Percentiles rank a stretch among this genome's conserved stretches.
These are phyloP conservation scores for Platycercus adscitus DNA, from an alignment of 2,113 vertebrate genomes.

Conservation along the genomic window DNA sequence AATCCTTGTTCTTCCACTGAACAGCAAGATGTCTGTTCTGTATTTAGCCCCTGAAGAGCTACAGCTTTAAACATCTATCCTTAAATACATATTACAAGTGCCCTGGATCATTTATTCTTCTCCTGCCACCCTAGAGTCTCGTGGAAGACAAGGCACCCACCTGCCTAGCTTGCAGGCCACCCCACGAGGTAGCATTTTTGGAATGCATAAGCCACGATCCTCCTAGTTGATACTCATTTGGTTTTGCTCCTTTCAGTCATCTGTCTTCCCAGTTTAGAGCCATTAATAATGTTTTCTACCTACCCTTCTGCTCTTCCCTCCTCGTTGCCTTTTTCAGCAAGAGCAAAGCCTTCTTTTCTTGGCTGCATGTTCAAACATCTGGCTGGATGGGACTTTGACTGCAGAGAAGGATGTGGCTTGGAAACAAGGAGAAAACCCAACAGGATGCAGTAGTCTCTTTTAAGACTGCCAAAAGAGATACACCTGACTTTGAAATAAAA, in stretches of 20 bases:
- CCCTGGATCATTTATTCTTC: not conserved
- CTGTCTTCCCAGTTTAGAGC: not conserved
- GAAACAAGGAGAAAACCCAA: not conserved
- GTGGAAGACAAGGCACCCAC: not conserved
- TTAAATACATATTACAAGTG: not conserved
- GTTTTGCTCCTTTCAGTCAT: not conserved
- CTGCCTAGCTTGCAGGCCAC: not conserved
- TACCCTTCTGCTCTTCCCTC: not conserved
- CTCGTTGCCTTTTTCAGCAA: not conserved
- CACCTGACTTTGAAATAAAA: not conserved
- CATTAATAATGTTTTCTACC: not conserved
- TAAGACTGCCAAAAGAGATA: not conserved
- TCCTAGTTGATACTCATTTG: not conserved
- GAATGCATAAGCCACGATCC: not conserved
- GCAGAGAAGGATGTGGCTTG: not conserved
- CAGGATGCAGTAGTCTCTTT: not conserved
- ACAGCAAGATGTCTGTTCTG: not conserved
- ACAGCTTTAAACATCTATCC: not conserved
- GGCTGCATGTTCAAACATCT: not conserved
- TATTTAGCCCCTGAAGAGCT: not conserved
- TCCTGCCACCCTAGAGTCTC: not conserved
- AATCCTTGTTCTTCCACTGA: not conserved
- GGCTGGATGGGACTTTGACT: not conserved
- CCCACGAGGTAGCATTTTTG: not conserved
- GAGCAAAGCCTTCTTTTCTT: not conserved